Evolutionary conservation across 2,888 invertebrate genomes (phyloP), one percentile per base, ranked within the genome.

Genomic region (Maniola hyperantus): DNA sequence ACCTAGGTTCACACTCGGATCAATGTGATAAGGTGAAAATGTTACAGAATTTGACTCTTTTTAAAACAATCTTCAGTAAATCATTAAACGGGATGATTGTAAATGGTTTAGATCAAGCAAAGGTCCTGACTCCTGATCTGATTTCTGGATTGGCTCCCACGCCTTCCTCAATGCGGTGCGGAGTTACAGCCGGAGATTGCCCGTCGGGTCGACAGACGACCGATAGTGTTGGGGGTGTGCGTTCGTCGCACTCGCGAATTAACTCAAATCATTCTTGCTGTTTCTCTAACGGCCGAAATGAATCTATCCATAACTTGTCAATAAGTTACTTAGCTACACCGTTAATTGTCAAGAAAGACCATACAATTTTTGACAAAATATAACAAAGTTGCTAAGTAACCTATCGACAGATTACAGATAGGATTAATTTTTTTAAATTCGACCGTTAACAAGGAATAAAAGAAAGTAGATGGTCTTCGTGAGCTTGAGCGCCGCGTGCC

Each of bases 101-200:
- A 50, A 58, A 48, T 68, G 53, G 65, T 62, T 68, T 36, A 39
- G 11, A 64, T 67, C 72, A 67, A 69, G 15, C 60, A 64, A 70
- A 75, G 73, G 69, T 66, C 36, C 57, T 72, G 69, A 68, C 78
- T 67, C 50, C 54, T 72, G 70, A 26, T 26, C 26, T 26, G 26
- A 26, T 26, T 67, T 78, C 76, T 78, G 83, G 80, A 82, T 80
- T 77, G 80, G 77, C 83, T 78, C 89, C 91, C 89, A 91, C 91
- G 89, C 87, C 83, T 76, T 89, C 89, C 88, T 75, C 77, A 79
- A 77, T 75, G 75, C 77, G 75, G 74, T 76, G 67, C 67, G 64
- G 46, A 68, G 78, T 79, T 77, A 73, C 78, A 74, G 78, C 78
- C 80, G 82, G 82, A 79, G 83, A 83, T 78, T 81, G 81, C 74